phyloP scores from a whole-genome alignment of 2,888 invertebrate genomes.

The Capitulum mitella region DNA sequence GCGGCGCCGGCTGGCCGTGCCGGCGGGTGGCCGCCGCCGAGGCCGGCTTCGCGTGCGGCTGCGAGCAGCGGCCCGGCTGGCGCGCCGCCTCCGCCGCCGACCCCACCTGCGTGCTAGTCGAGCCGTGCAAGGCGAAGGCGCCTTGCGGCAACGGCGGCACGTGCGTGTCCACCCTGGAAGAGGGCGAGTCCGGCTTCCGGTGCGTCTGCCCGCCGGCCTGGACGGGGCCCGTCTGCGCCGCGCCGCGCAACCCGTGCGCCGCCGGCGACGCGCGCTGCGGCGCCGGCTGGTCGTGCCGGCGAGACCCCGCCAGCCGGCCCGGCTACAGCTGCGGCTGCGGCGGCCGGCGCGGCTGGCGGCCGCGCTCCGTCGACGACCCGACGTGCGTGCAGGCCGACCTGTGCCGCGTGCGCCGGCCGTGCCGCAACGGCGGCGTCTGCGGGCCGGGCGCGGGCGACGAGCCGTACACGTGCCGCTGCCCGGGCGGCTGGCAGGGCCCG shows the following conservation, averaged over 20 bases:
- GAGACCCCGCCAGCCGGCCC: background rate
- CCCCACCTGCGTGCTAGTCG: background rate
- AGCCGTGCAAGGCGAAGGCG: background rate
- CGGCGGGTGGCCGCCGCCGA: background rate
- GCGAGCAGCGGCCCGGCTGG: background rate
- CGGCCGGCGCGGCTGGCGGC: background rate
- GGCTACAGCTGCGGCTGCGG: slow-evolving; percentile 12
- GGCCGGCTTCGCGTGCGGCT: background rate
- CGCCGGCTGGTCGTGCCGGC: background rate
- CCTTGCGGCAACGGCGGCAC: slow-evolving; percentile 18
- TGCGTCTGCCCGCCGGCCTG: background rate
- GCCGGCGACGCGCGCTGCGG: background rate
- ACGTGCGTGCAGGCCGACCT: background rate
- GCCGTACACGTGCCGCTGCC: background rate
- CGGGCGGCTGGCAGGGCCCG: background rate
- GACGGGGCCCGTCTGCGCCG: background rate
- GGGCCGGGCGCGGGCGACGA: background rate
- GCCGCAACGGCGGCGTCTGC: slow-evolving; percentile 3
- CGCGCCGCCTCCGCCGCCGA: background rate
- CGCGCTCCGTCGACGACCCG: background rate
- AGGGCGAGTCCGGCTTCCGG: background rate
- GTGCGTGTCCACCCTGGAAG: background rate
- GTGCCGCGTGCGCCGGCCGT: background rate
- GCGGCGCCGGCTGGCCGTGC: slow-evolving; percentile 9
- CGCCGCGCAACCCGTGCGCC: background rate